A percentile compares a stretch with the other conserved stretches of the same genome.
Conservation (phyloP, 2,888 invertebrate genomes). For the Augiades crinisus region DNA sequence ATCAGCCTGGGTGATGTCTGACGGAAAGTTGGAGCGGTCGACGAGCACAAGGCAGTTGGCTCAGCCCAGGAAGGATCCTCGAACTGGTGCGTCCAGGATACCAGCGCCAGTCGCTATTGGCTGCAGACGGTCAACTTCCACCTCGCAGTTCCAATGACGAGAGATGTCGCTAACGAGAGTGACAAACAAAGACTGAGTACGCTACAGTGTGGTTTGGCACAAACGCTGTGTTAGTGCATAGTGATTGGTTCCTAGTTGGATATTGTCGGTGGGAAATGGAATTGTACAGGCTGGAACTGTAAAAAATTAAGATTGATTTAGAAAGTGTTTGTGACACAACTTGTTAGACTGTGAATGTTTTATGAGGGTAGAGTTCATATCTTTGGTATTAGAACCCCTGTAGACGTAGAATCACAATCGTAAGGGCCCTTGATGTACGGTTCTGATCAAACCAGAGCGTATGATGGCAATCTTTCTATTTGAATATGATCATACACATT, state of each 20-base stretch:
- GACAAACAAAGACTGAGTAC: conserved; percentile 39
- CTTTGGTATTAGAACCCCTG: conserved; percentile 4
- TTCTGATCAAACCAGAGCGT: conserved; percentile 5
- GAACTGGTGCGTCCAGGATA: conserved; percentile 68
- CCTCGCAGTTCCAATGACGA: conserved; percentile 72
- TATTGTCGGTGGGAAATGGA: background rate
- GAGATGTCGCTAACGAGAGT: conserved; percentile 30
- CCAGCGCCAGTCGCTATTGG: conserved; percentile 71
- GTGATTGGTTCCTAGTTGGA: conserved; percentile 19
- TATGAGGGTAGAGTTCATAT: conserved; percentile 22
- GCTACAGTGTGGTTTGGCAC: conserved; percentile 11
- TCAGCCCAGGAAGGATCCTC: conserved; percentile 69
- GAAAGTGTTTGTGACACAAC: background rate
- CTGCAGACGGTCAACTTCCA: conserved; percentile 70
- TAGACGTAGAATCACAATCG: conserved; percentile 8
- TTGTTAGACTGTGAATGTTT: conserved; percentile 3
- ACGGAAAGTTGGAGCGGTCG: conserved; percentile 83
- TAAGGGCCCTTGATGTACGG: background rate
- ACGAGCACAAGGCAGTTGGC: conserved; percentile 78
- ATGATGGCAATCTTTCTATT: background rate
- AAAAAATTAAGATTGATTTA: background rate
- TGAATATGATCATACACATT: background rate
- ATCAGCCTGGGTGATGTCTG: conserved; percentile 87
- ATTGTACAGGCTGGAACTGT: conserved; percentile 7
- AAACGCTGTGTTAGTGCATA: conserved; percentile 11